Conservation (phyloP, 2,797 vertebrate genomes). For the Zenarchopterus dispar region DNA sequence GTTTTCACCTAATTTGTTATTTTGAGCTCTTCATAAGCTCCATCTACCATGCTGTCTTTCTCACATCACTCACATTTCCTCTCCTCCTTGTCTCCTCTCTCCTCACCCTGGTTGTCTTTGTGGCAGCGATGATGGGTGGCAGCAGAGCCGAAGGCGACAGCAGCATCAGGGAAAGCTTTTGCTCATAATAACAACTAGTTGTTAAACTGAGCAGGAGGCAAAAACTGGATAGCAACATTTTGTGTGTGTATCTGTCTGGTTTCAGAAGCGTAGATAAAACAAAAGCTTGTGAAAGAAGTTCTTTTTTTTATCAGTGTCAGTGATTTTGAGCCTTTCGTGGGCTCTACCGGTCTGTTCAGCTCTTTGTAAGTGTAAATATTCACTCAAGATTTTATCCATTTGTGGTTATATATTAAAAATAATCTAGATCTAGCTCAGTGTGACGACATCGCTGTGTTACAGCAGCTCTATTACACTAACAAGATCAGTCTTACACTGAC, state of each 20-base stretch:
- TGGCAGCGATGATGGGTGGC: conserved; percentile 26
- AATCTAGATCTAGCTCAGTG: not conserved
- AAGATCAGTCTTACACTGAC: too few relatives aligned
- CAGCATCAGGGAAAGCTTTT: conserved; percentile 9
- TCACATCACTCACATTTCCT: conserved; percentile 22
- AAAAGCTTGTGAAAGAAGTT: conserved; percentile 4
- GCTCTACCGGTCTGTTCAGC: not conserved
- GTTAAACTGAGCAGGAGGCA: conserved; percentile 30
- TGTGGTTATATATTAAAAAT: not conserved
- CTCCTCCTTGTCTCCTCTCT: not conserved
- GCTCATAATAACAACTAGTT: conserved; percentile 20
- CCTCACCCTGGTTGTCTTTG: conserved; percentile 11
- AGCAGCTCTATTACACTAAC: not conserved
- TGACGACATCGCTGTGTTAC: not conserved
- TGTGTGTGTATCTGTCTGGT: conserved; percentile 9
- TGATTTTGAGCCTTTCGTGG: not conserved
- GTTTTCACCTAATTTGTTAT: conserved; percentile 22
- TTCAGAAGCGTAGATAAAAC: conserved; percentile 2
- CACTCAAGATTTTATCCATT: not conserved
- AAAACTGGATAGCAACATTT: conserved; percentile 42
- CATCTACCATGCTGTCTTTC: conserved; percentile 20
- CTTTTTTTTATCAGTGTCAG: not conserved
- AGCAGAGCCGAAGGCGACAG: conserved; percentile 9
- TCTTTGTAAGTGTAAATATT: not conserved
- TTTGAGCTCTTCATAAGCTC: conserved; percentile 6